Conservation (phyloP, 2,888 invertebrate species). For the Celastrina argiolus region DNA sequence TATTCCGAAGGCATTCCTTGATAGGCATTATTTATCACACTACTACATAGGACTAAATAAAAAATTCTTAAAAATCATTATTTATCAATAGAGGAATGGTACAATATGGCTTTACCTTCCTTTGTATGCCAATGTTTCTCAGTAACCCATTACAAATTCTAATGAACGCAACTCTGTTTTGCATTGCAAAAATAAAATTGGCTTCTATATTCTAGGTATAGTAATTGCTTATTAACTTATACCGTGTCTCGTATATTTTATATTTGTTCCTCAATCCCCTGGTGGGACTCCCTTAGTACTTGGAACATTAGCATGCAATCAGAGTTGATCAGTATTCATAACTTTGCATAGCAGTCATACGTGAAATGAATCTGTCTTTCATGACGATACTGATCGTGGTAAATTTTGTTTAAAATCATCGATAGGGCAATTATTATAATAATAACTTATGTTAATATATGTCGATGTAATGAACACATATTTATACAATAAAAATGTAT, state of each 20-base stretch:
- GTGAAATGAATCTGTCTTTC: background rate
- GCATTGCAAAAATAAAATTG: background rate
- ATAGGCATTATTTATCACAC: too few relatives aligned
- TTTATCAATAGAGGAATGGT: background rate
- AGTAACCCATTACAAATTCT: background rate
- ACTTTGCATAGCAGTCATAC: background rate
- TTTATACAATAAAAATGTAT: background rate
- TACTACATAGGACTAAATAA: too few relatives aligned
- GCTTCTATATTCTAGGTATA: too few relatives aligned
- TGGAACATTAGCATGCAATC: background rate
- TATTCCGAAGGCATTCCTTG: too few relatives aligned
- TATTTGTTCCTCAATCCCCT: background rate
- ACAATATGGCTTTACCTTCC: background rate
- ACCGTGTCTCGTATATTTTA: background rate
- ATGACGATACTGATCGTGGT: too few relatives aligned
- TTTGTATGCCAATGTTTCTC: background rate
- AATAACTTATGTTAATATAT: too few relatives aligned
- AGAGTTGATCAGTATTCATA: background rate
- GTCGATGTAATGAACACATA: too few relatives aligned
- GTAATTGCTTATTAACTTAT: background rate
- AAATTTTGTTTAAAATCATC: too few relatives aligned
- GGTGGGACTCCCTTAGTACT: background rate
- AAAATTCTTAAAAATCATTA: too few relatives aligned
- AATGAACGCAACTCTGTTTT: background rate
- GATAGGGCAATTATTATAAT: too few relatives aligned